Evolutionary conservation across 30 jellyfish, hydroid and myxozoan species (phyloP), one percentile per base, ranked within the genome.

Genomic region (Aurelia coerulea): DNA sequence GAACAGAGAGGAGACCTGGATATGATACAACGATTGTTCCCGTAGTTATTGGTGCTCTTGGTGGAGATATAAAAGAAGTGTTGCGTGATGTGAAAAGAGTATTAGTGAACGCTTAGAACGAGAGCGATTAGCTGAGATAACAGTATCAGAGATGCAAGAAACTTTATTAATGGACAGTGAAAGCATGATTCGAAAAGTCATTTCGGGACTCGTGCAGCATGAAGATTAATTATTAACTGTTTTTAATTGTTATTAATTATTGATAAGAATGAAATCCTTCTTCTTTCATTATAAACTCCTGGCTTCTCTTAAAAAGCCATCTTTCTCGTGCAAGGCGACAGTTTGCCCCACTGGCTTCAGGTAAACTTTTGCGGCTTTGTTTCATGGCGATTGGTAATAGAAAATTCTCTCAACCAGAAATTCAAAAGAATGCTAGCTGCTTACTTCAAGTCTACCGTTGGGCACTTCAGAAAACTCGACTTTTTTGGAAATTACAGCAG

Each of bases 31-130:
- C 71, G 35, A 62, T 62, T 12, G 31, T 29, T 29, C 71, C 71
- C 11, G 35, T 62, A 62, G 71, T 62, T 62, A 62, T 62, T 62
- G 71, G 71, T 62, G 71, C 71, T 62, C 71, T 62, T 62, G 71
- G 71, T 62, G 71, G 71, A 62, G 71, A 29, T 29, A 62, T 62
- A 62, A 62, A 62, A 62, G 34, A 62, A 29, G 71, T 29, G 10
- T 62, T 62, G 71, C 35, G 31, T 62, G 71, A 62, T 12, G 71
- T 62, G 71, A 29, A 11, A 62, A 62, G 71, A 62, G 71, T 17
- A 62, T 62, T 62, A 62, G 71, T 10, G 71, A 62, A 62, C 35
- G 71, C 71, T 29, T 29, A 62, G 71, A n/a, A 9, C 31, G 35
- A 29, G 71, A 62, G 19, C 71, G 71, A 62, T 2, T 12, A 62